phyloP scores from a whole-genome alignment of 37 sponge, comb jelly and placozoan species.

The Cladorhizidae sp. region DNA sequence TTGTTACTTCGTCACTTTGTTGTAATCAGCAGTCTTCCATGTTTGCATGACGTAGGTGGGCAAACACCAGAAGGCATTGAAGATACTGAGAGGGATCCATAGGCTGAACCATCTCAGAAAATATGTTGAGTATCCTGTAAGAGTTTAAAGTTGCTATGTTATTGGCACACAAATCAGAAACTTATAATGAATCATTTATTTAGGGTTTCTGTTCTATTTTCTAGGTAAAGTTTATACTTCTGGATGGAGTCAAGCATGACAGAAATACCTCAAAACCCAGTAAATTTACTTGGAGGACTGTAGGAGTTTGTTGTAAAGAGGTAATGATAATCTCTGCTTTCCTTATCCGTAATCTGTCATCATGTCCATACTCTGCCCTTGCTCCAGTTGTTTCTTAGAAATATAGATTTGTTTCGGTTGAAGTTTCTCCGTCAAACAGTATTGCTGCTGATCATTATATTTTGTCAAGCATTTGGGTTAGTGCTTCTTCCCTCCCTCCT shows the following conservation, averaged over 20 bases:
- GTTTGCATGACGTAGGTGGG: conserved; percentile 24
- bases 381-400: conserved; percentile 17
- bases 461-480: conserved; percentile 70
- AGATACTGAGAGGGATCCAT: conserved; percentile 15
- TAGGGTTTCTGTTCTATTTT: not conserved
- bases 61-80: conserved; percentile 32
- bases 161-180: not conserved
- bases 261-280: too few species aligned
- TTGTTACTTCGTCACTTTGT: too few species aligned
- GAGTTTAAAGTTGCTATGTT: not conserved
- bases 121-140: conserved; percentile 20
- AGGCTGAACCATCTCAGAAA: conserved; percentile 27
- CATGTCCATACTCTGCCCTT: not conserved
- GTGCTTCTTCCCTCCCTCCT: conserved; percentile 5
- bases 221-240: conserved; percentile 3
- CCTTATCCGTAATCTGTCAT: too few species aligned
- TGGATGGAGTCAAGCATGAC: not conserved
- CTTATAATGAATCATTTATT: too few species aligned
- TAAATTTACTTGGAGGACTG: too few species aligned
- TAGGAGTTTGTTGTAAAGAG: too few species aligned
- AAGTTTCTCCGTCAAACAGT: conserved; percentile 32
- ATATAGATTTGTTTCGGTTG: conserved; percentile 23
- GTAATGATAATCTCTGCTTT: not conserved
- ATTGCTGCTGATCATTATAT: conserved; percentile 34
- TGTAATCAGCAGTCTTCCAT: too few species aligned